Evolutionary conservation across 2,888 invertebrate species (phyloP), one percentile per base, ranked within the genome.

Genomic region (Acanthosepion lycidas): DNA sequence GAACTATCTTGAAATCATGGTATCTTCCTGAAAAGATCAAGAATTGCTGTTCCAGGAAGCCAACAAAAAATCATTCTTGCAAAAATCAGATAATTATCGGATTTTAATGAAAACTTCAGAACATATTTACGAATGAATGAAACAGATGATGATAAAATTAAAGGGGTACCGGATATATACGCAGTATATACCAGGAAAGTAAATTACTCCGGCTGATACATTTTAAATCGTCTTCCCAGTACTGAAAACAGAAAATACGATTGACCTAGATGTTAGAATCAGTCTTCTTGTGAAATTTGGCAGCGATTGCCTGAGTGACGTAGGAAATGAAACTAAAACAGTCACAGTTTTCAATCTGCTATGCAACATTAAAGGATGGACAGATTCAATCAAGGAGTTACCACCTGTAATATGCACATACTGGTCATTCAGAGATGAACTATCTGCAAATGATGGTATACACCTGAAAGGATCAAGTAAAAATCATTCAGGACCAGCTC

Each of bases 191-290:
- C 95, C 95, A 91, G 96, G 95, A 2, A 95, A 94, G 33, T 94
- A 95, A 33, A 95, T 96, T 94, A 33, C 93, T n/a, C 51, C 95
- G 9, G 94, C 95, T n/a, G 95, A 95, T 91, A 94, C 95, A 4
- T 94, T 95, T 94, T 95, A 0, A 95, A 8, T 48, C 94, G 93
- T 59, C 95, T 92, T 93, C 92, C 26, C 28, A 26, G 28, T 33
- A 92, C 1, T 59, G 59, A 42, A 92, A 92, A 92, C 28, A 12
- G 2, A 28, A 28, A 20, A 91, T 12, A 92, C 91, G 55, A 42
- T 48, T n/a, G 91, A 91, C 1, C 33, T 91, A 33, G n/a, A 91
- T 91, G 33, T 91, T 33, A 91, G 28, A 91, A 33, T 91, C 28
- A 20, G n/a, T 20, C 42, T 91, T 20, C 42, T 91, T n/a, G 91